A percentile compares a stretch with the other conserved stretches of the same genome.
phyloP scores from a whole-genome alignment of 1,140 invertebrate species.

The Dreissena polymorpha region DNA sequence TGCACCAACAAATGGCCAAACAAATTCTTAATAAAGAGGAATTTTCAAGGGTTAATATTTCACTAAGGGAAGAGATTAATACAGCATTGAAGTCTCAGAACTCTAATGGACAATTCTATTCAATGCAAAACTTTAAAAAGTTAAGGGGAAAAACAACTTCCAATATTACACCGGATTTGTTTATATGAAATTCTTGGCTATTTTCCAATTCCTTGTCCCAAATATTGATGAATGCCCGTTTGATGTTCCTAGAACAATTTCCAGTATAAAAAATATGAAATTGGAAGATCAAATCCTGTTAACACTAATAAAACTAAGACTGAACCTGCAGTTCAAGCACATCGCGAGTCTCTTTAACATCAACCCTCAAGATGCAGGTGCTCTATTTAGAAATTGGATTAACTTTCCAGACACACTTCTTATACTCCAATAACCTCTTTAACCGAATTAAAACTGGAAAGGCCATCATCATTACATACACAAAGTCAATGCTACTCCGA shows the following conservation, averaged over 20 bases:
- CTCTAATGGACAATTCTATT: not conserved
- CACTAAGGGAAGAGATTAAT: not conserved
- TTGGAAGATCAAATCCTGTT: conserved; percentile 39
- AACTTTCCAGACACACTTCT: conserved; percentile 38
- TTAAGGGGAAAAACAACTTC: conserved; percentile 22
- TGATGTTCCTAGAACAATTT: not conserved
- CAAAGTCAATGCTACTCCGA: conserved; percentile 60
- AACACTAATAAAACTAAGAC: conserved; percentile 13
- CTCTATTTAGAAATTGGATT: conserved; percentile 36
- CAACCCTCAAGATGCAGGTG: conserved; percentile 19
- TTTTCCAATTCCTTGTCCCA: conserved; percentile 42
- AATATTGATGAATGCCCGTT: conserved; percentile 9
- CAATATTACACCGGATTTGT: conserved; percentile 43
- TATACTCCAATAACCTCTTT: conserved; percentile 59
- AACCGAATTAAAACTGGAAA: conserved; percentile 54
- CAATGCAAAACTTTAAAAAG: conserved; percentile 2
- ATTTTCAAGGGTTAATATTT: not conserved
- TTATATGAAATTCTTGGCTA: conserved; percentile 20
- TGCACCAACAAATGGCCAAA: not conserved
- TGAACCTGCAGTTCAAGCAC: conserved; percentile 36
- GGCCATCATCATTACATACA: conserved; percentile 5
- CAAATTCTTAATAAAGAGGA: not conserved
- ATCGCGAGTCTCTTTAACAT: conserved; percentile 25
- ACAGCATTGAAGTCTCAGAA: not conserved
- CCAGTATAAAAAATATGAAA: conserved; percentile 10